Conservation (phyloP, 2,113 vertebrate genomes). For the Corvus moneduloides region DNA sequence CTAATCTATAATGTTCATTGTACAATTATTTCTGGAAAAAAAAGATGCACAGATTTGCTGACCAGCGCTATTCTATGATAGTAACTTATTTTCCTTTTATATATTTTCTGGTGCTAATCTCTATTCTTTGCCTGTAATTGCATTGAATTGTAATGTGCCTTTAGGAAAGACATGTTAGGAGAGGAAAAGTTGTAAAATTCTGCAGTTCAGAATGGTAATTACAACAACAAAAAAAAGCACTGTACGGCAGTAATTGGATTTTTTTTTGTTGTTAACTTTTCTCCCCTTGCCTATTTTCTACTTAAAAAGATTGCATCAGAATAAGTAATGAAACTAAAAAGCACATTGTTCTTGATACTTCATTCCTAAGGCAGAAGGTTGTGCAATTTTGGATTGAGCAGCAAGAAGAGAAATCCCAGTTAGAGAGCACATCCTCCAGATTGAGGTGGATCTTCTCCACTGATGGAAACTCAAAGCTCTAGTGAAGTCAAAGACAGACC, state of each 20-base stretch:
- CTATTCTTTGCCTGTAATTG: neutral
- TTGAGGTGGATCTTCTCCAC: neutral
- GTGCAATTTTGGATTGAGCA: neutral
- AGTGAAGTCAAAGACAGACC: neutral
- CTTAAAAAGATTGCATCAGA: neutral
- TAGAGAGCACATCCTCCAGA: neutral
- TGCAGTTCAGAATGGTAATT: neutral
- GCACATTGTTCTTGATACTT: neutral
- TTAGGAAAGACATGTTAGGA: neutral
- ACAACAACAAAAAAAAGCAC: neutral
- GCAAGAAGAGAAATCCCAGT: neutral
- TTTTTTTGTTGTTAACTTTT: neutral
- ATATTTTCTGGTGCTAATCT: slow-evolving; percentile 30
- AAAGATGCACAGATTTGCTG: slow-evolving; percentile 1
- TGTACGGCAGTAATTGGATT: neutral
- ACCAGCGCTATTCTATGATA: neutral
- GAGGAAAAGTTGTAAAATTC: neutral
- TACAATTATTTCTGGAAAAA: neutral
- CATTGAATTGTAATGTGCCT: neutral
- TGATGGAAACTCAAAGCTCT: neutral
- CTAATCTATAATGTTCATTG: slow-evolving; percentile 5
- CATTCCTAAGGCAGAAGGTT: neutral
- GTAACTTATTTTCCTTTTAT: slow-evolving; percentile 49
- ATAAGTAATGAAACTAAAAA: slow-evolving; percentile 1
- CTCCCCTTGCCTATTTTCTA: neutral